phyloP scores from a whole-genome alignment of 1,140 invertebrate species.

The Trichomalopsis sarcophagae region DNA sequence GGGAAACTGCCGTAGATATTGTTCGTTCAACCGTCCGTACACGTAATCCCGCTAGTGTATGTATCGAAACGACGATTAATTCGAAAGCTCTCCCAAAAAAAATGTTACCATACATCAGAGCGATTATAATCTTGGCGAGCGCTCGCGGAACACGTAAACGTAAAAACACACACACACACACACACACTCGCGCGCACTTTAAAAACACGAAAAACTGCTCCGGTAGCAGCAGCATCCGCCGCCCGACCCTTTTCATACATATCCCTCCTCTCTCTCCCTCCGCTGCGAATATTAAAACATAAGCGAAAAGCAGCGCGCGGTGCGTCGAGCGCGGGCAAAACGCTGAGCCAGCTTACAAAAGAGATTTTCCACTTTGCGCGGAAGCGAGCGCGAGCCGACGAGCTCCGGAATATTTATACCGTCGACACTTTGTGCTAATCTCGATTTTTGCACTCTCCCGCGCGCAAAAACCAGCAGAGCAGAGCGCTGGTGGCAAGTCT shows the following conservation, averaged over 20 bases:
- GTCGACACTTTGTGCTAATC: constrained; percentile 48
- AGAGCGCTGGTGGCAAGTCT: neutral
- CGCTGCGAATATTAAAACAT: constrained; percentile 68
- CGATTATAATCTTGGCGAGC: neutral
- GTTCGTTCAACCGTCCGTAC: neutral
- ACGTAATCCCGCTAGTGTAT: too few relatives aligned
- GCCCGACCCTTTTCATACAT: neutral
- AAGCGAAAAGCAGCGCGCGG: constrained; percentile 53
- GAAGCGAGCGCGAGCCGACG: neutral
- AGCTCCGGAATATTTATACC: constrained; percentile 44
- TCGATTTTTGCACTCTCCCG: constrained; percentile 40
- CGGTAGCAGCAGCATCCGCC: neutral
- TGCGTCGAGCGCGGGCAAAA: constrained; percentile 58
- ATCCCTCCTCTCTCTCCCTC: neutral
- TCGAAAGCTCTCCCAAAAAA: neutral
- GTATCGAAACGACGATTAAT: neutral
- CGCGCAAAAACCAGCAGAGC: neutral
- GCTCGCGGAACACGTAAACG: too few relatives aligned
- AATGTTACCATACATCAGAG: neutral
- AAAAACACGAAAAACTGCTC: neutral
- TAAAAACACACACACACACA: neutral
- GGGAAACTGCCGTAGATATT: neutral
- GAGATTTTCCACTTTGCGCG: constrained; percentile 67
- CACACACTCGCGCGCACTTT: neutral
- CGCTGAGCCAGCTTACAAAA: constrained; percentile 66